A percentile compares a stretch with the other conserved stretches of the same genome.
Conservation (phyloP, 1,140 invertebrate species). For the Teleogryllus occipitalis region DNA sequence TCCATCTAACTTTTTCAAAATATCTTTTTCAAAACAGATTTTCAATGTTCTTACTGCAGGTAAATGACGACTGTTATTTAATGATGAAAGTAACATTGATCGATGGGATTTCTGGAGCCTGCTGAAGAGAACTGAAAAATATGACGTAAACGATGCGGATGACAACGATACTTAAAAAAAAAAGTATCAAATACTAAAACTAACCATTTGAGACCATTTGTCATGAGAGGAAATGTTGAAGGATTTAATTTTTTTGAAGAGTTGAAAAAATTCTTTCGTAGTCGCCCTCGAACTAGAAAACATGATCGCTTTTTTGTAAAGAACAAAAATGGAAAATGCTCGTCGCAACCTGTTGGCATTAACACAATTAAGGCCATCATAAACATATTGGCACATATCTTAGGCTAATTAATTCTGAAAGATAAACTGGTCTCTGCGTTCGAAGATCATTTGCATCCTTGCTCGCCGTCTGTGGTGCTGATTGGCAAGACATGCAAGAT, state of each 20-base stretch:
- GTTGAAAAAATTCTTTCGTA: constrained; percentile 23
- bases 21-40: too few species aligned
- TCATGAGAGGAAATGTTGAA: background rate
- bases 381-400: constrained; percentile 26
- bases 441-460: constrained; percentile 19
- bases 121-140: background rate
- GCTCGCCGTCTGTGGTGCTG: constrained; percentile 16
- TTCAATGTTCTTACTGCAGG: too few species aligned
- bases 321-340: constrained; percentile 31
- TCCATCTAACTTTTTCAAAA: too few species aligned
- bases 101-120: background rate
- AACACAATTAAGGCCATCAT: constrained; percentile 26
- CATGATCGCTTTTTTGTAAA: constrained; percentile 28
- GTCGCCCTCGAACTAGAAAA: constrained; percentile 20
- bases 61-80: background rate
- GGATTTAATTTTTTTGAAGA: background rate
- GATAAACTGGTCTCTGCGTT: constrained; percentile 14
- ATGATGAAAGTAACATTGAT: constrained; percentile 8
- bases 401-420: constrained; percentile 22
- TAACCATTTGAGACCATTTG: background rate
- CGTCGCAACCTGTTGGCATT: constrained; percentile 24
- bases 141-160: background rate
- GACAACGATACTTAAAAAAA: background rate
- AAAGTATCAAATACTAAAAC: background rate
- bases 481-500: constrained; percentile 18